Conservation (phyloP, 2,797 vertebrate genomes). For the Lagodon rhomboides region DNA sequence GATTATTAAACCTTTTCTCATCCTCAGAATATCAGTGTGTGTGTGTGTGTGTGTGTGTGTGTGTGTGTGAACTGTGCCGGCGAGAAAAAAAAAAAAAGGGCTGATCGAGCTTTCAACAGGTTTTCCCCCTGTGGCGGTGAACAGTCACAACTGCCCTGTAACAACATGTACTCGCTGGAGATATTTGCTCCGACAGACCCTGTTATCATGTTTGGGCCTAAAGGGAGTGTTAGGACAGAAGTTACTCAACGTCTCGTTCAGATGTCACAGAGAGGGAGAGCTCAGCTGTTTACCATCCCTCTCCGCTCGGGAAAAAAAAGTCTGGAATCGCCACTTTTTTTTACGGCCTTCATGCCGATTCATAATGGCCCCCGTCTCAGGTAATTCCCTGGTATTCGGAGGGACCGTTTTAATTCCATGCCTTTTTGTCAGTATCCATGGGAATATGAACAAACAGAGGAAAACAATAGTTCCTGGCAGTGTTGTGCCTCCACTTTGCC, state of each 20-base stretch:
- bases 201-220: slow-evolving; percentile 54
- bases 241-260: slow-evolving; percentile 33
- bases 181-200: slow-evolving; percentile 50
- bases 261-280: slow-evolving; percentile 7
- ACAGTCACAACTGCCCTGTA: slow-evolving; percentile 35
- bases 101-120: slow-evolving; percentile 34
- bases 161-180: slow-evolving; percentile 51
- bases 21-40: background rate
- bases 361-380: slow-evolving; percentile 52
- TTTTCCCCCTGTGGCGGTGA: slow-evolving; percentile 28
- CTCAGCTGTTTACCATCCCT: slow-evolving; percentile 1
- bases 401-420: slow-evolving; percentile 62
- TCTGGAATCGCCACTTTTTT: slow-evolving; percentile 30
- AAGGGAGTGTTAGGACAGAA: slow-evolving; percentile 33
- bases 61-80: background rate
- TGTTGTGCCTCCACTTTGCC: slow-evolving; percentile 74
- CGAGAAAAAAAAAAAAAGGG: slow-evolving; percentile 4
- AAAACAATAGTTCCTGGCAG: slow-evolving; percentile 80
- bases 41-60: background rate
- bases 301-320: slow-evolving; percentile 11
- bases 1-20: slow-evolving; percentile 28
- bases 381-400: slow-evolving; percentile 71
- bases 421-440: slow-evolving; percentile 78
- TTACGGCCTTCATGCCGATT: slow-evolving; percentile 40
- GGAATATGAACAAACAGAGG: slow-evolving; percentile 75